Base-by-base conservation (phyloP, 2,888 invertebrate genomes). In the Anodontia alba region DNA sequence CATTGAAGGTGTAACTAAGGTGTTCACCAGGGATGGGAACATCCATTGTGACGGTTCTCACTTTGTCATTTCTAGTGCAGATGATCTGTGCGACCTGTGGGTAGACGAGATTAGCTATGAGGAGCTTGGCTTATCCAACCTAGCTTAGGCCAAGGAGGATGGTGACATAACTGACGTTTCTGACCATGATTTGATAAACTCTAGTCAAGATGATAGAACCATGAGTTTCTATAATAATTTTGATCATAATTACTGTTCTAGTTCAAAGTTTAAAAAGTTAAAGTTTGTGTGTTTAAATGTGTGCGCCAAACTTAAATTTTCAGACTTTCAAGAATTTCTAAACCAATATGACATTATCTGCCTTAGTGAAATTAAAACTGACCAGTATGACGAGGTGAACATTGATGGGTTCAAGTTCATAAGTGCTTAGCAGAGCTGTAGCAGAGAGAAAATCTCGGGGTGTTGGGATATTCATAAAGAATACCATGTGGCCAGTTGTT, bases 11-110 rank as follows among this genome's bases (percentile, higher is more conserved):
- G 62, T 73, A 23, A 42, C 73, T 8, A 73, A 43, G 15, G 66
- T 73, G 8, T 33, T 42, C 20, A 42, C 62, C 15, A 17, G 42
- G 7, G 73, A 73, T 43, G 73, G 73, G 20, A 57, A 57, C 36
- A 36, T 62, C 17, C 57, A 62, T 23, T 62, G 62, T 62, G 38
- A 54, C 12, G 57, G 54, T 5, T 29, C 33, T 17, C 73, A 73
- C 1, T 42, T 42, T 20, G 38, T 43, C 12, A 57, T 62, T 29
- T 36, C 73, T 5, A 42, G 57, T 33, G 62, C 73, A 15, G 62
- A 73, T 42, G 73, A 73, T 57, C 38, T 73, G 2, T 43, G n/a
- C 51, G 36, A 36, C 23, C 26, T 73, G 31, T 54, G 57, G 23
- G 36, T 73, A 2, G 73, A 73, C 20, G 51, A 57, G 57, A 26